Percentiles rank a stretch among this genome's conserved stretches.
These are phyloP conservation scores for Physocephala rufipes DNA, from an alignment of 2,888 invertebrate genomes.

Conservation along the genomic window DNA sequence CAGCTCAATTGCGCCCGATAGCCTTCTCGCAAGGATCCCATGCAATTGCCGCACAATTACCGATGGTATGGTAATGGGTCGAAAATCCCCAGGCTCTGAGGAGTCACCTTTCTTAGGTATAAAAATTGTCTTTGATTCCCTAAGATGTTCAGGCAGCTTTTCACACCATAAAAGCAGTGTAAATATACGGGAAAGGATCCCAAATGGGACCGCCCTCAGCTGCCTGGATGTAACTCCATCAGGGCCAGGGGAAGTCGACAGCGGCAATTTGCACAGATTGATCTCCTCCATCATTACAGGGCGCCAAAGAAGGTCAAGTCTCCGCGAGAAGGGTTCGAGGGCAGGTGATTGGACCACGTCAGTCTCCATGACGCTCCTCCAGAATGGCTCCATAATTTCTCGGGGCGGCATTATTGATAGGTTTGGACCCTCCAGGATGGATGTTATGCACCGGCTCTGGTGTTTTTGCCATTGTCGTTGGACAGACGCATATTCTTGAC, in stretches of 20 bases:
- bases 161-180: constrained; percentile 14
- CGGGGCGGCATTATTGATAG: background rate
- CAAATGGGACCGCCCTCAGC: background rate
- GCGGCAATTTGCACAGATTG: background rate
- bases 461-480: constrained; percentile 3
- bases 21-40: background rate
- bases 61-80: constrained; percentile 18
- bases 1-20: background rate
- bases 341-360: background rate
- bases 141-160: background rate
- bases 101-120: constrained; percentile 13
- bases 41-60: constrained; percentile 11
- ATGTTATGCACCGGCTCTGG: background rate
- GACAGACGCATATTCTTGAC: background rate
- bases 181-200: background rate
- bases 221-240: constrained; percentile 8
- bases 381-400: constrained; percentile 12
- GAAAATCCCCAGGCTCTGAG: constrained; percentile 14
- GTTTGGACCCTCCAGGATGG: constrained; percentile 11
- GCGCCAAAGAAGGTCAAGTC: background rate
- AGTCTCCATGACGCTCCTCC: background rate
- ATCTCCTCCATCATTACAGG: background rate
- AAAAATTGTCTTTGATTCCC: background rate
- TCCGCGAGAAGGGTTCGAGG: background rate
- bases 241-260: constrained; percentile 19